These are phyloP conservation scores for Ceraclea dissimilis DNA, from an alignment of 2,888 invertebrate species.

Conservation along the genomic window DNA sequence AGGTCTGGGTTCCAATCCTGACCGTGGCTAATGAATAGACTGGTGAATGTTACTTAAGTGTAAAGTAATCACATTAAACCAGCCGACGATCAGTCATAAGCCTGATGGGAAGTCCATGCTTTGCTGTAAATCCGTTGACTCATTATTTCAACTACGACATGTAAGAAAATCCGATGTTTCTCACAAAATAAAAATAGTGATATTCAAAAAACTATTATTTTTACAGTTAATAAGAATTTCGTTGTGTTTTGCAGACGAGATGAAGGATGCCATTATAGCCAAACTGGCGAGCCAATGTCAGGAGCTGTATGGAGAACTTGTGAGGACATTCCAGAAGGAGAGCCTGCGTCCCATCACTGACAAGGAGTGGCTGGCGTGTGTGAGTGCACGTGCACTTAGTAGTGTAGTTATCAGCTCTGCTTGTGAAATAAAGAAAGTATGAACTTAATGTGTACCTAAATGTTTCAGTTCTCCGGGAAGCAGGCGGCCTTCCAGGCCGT, in stretches of 20 bases:
- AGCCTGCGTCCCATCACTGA: conserved; percentile 80
- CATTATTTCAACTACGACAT: too few species aligned
- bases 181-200: too few species aligned
- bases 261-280: conserved; percentile 90
- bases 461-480: conserved; percentile 66
- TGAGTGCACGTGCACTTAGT: conserved; percentile 32
- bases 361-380: conserved; percentile 73
- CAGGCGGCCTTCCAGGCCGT: conserved; percentile 83
- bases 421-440: too few species aligned
- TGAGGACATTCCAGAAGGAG: conserved; percentile 81
- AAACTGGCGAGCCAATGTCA: conserved; percentile 89
- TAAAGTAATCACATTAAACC: too few species aligned
- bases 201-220: too few species aligned
- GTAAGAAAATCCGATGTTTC: too few species aligned
- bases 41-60: too few species aligned
- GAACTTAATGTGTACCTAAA: neutral
- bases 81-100: too few species aligned
- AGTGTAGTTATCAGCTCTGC: neutral
- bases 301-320: conserved; percentile 87
- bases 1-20: too few species aligned
- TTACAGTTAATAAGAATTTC: too few species aligned
- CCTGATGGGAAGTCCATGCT: too few species aligned
- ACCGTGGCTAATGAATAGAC: neutral
- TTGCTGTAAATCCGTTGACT: neutral
- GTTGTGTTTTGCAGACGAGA: conserved; percentile 58